phyloP scores from a whole-genome alignment of 2,888 invertebrate genomes.

The Pollenia angustigena region DNA sequence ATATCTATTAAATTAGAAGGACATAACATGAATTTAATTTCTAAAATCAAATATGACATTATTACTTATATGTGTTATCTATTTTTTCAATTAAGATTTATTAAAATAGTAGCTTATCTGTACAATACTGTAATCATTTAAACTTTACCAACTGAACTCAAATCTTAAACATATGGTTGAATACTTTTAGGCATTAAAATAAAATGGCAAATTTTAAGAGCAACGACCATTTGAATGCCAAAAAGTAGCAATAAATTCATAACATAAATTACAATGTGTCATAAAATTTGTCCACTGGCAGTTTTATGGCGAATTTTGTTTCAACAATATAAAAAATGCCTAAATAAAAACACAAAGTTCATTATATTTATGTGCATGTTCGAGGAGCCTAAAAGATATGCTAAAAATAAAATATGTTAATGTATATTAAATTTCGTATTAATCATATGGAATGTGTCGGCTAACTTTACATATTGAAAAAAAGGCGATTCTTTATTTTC shows the following conservation, averaged over 20 bases:
- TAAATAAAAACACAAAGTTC: background rate
- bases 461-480: background rate
- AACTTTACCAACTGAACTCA: background rate
- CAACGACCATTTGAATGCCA: background rate
- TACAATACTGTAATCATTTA: too few species aligned
- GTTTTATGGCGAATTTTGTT: background rate
- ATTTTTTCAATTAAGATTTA: too few species aligned
- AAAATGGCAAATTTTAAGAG: background rate
- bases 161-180: constrained; percentile 26
- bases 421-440: background rate
- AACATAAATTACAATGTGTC: background rate
- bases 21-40: too few species aligned
- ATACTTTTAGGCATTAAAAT: background rate
- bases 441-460: background rate
- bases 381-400: constrained; percentile 33
- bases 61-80: too few species aligned
- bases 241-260: constrained; percentile 1
- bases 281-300: background rate
- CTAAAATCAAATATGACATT: too few species aligned
- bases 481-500: background rate
- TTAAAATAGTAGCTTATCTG: too few species aligned
- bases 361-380: constrained; percentile 18
- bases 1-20: too few species aligned
- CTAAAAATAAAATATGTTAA: background rate
- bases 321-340: background rate